phyloP scores from a whole-genome alignment of 92 coral and sea anemone genomes.

The Ricordea florida region DNA sequence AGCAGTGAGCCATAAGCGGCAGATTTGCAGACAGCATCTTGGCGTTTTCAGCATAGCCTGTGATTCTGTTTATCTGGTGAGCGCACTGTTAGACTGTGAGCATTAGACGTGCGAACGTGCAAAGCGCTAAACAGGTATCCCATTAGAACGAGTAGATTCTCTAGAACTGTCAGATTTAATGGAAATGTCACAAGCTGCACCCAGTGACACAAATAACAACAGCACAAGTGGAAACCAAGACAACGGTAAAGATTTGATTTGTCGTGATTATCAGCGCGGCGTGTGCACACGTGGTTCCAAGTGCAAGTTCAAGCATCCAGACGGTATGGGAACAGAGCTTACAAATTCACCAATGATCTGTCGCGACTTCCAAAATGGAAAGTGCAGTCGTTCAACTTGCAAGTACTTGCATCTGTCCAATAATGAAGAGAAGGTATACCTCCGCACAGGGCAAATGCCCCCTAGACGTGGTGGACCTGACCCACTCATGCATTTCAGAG shows the following conservation, averaged over 20 bases:
- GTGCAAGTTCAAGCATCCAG: slow-evolving; percentile 96
- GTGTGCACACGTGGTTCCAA: slow-evolving; percentile 97
- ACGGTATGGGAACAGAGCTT: slow-evolving; percentile 94
- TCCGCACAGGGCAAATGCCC: slow-evolving; percentile 92
- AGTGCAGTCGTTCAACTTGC: slow-evolving; percentile 88
- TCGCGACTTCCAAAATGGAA: slow-evolving; percentile 98
- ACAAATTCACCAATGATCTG: slow-evolving; percentile 97
- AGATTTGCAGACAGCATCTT: slow-evolving; percentile 60
- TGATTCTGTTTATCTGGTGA: slow-evolving; percentile 47
- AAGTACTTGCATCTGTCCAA: slow-evolving; percentile 90
- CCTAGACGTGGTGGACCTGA: slow-evolving; percentile 52
- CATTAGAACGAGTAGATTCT: not conserved
- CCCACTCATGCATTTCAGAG: slow-evolving; percentile 23
- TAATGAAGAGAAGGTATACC: slow-evolving; percentile 84
- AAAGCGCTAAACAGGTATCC: slow-evolving; percentile 53
- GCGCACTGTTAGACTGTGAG: slow-evolving; percentile 47
- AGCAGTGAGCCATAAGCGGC: slow-evolving; percentile 77
- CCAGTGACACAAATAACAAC: slow-evolving; percentile 72
- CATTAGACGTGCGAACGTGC: slow-evolving; percentile 36
- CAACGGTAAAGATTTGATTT: slow-evolving; percentile 56
- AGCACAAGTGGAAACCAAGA: slow-evolving; percentile 37
- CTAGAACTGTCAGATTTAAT: not conserved
- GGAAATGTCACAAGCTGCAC: slow-evolving; percentile 26
- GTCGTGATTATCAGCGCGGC: slow-evolving; percentile 98
- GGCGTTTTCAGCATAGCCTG: slow-evolving; percentile 33